A percentile compares a stretch with the other conserved stretches of the same genome.
Conservation (phyloP, 2,797 vertebrate genomes). For the Pseudochaenichthys georgianus region DNA sequence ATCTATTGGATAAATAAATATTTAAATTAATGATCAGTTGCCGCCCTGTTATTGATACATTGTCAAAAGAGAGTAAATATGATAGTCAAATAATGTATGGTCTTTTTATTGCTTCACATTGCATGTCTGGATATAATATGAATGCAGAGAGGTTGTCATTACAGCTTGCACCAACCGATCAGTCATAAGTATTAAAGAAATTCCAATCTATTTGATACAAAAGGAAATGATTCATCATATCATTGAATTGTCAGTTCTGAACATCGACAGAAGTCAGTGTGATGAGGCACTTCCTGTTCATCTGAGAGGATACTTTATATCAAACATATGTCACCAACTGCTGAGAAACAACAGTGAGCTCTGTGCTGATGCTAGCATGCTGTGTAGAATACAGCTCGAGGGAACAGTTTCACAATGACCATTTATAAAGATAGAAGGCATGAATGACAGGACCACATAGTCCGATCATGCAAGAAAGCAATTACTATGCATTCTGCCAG, state of each 20-base stretch:
- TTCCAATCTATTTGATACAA: neutral
- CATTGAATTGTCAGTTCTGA: constrained; percentile 47
- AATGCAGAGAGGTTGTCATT: neutral
- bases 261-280: constrained; percentile 35
- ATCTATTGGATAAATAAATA: accelerated
- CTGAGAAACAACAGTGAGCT: constrained; percentile 73
- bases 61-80: neutral
- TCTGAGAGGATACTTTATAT: constrained; percentile 49
- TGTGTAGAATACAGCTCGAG: constrained; percentile 69
- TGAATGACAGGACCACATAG: constrained; percentile 76
- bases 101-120: neutral
- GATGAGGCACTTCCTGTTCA: constrained; percentile 74
- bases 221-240: constrained; percentile 16
- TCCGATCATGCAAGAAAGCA: constrained; percentile 64
- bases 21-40: neutral
- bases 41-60: neutral
- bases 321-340: constrained; percentile 61
- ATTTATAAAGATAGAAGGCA: constrained; percentile 64
- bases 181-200: neutral
- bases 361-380: constrained; percentile 67
- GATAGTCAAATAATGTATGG: neutral
- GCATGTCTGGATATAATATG: neutral
- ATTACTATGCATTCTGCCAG: constrained; percentile 54
- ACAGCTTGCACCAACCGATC: neutral
- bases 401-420: constrained; percentile 70